Evolutionary conservation across 2,888 invertebrate species (phyloP), one percentile per base, ranked within the genome.

Genomic region (Adineta ricciae): DNA sequence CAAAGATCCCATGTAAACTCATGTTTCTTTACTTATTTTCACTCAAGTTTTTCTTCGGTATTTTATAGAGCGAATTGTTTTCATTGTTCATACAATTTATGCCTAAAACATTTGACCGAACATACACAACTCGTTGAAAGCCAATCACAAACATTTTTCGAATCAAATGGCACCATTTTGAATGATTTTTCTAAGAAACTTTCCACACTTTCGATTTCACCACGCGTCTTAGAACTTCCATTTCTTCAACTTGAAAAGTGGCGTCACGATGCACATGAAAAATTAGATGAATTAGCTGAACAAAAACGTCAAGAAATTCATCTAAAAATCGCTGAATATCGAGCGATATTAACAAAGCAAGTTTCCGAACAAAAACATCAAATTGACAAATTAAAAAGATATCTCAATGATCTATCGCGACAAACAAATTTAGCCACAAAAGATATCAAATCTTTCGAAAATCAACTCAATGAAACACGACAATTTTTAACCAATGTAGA

Each of bases 251-350:
- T 64, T 1, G 64, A 64, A 64, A 64, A 64, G 32, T 64, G 64
- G 64, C 64, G 64, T 64, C 5, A 0, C 19, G 64, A 64, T 36
- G 64, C 64, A 16, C 64, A 64, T 64, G 14, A 64, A 64, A 64
- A 64, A 64, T 64, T 64, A 36, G 64, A 64, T 64, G 32, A 64
- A 64, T 64, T 64, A 64, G 64, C 64, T 64, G 32, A 32, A 64
- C 32, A 64, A 64, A 64, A 64, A 64, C 64, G 64, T 19, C 64
- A 64, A 36, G 64, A 64, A 32, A 64, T 64, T 64, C 16, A 64
- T 32, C 27, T 16, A 64, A 64, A 36, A 36, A 36, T 64, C 7
- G 32, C 3, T 1, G 64, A 64, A 36, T 64, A 64, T 64, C 19
- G 19, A 64, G 32, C 14, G 19, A 16, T 64, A 27, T 8, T 46